Evolutionary conservation across 2,888 invertebrate genomes (phyloP).

Genomic region (Acleris emargana): DNA sequence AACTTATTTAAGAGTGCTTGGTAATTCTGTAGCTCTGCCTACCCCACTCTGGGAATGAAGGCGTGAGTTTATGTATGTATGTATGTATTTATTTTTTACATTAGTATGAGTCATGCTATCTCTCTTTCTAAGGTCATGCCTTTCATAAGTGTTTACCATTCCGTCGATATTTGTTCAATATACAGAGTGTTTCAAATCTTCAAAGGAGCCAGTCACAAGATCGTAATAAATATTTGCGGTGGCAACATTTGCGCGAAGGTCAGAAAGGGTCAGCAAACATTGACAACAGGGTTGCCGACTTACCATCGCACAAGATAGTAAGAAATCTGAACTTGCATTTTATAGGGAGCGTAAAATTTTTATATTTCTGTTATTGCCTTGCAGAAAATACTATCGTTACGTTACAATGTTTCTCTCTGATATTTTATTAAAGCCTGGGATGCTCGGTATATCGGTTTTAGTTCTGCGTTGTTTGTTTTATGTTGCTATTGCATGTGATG

Average conservation of each 20-base stretch:
- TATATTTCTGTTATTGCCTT: constrained; percentile 34
- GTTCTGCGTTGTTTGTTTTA: constrained; percentile 23
- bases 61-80: too few species aligned
- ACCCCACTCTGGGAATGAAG: too few species aligned
- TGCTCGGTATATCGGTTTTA: constrained; percentile 22
- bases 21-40: too few species aligned
- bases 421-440: constrained; percentile 31
- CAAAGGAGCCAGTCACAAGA: neutral
- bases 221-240: neutral
- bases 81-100: too few species aligned
- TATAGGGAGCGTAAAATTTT: constrained; percentile 28
- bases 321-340: constrained; percentile 34
- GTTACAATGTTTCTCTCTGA: constrained; percentile 28
- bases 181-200: neutral
- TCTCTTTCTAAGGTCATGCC: too few species aligned
- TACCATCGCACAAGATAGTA: constrained; percentile 9
- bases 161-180: neutral
- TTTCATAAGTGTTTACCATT: neutral
- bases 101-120: too few species aligned
- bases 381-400: constrained; percentile 30
- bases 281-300: constrained; percentile 1
- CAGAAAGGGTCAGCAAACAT: neutral
- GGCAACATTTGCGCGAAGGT: neutral
- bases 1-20: too few species aligned
- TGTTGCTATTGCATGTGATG: constrained; percentile 1